Evolutionary conservation across 2,888 invertebrate species (phyloP).

Genomic region (Orchestes rusci): DNA sequence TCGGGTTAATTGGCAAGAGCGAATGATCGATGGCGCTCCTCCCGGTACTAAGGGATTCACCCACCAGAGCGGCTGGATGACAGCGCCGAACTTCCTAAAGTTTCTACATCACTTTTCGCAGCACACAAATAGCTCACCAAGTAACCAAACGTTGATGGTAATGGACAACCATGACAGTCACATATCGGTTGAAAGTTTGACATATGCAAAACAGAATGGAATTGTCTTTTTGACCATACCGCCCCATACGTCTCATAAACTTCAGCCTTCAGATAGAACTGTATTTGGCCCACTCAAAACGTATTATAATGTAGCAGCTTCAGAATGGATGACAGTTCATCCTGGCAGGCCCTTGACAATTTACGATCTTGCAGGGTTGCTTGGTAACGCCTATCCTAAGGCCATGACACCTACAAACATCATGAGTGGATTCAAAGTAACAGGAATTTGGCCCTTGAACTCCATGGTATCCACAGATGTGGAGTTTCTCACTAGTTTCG

Average conservation of each 20-base stretch:
- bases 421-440: conserved; percentile 9
- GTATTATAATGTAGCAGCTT: conserved; percentile 22
- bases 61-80: conserved; percentile 33
- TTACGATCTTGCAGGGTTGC: conserved; percentile 23
- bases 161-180: conserved; percentile 36
- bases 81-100: conserved; percentile 18
- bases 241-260: conserved; percentile 27
- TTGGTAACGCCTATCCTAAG: conserved; percentile 23
- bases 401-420: conserved; percentile 24
- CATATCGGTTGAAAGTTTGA: conserved; percentile 19
- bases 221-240: conserved; percentile 29
- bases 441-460: conserved; percentile 12
- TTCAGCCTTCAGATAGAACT: conserved; percentile 25
- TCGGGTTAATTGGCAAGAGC: conserved; percentile 26
- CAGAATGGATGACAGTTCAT: conserved; percentile 22
- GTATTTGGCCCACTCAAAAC: conserved; percentile 29
- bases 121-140: conserved; percentile 26
- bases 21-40: conserved; percentile 27
- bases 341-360: conserved; percentile 23
- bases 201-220: conserved; percentile 20
- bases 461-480: conserved; percentile 3
- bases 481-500: conserved; percentile 2
- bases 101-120: conserved; percentile 22
- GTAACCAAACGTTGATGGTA: conserved; percentile 27
- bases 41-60: conserved; percentile 23